Conservation (phyloP, 2,113 vertebrate genomes). For the Egretta garzetta region DNA sequence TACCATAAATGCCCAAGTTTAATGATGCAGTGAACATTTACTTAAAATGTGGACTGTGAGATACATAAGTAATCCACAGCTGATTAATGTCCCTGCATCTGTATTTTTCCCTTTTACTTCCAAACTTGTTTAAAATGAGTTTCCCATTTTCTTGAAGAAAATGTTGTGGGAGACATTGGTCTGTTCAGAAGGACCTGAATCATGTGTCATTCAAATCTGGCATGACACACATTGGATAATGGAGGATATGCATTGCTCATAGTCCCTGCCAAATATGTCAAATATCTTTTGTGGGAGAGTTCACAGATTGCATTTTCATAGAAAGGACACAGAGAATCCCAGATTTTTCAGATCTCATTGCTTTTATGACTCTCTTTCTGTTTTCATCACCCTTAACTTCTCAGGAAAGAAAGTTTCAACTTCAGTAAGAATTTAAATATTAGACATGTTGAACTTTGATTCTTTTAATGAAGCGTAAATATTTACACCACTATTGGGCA, state of each 20-base stretch:
- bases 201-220: not conserved
- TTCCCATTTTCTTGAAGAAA: slow-evolving; percentile 21
- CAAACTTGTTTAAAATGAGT: slow-evolving; percentile 30
- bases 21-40: slow-evolving; percentile 75
- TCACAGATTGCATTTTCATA: slow-evolving; percentile 18
- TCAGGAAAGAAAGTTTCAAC: not conserved
- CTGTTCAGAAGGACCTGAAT: slow-evolving; percentile 29
- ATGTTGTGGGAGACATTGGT: not conserved
- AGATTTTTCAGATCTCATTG: not conserved
- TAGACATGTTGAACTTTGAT: not conserved
- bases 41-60: slow-evolving; percentile 73
- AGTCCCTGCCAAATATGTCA: not conserved
- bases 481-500: not conserved
- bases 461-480: not conserved
- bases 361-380: not conserved
- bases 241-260: not conserved
- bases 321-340: not conserved
- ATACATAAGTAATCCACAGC: slow-evolving; percentile 67
- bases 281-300: not conserved
- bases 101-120: slow-evolving; percentile 11
- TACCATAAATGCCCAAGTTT: slow-evolving; percentile 70
- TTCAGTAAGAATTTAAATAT: not conserved
- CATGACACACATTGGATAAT: slow-evolving; percentile 11
- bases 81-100: slow-evolving; percentile 56
- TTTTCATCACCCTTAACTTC: not conserved